These are phyloP conservation scores for Xyrauchen texanus DNA, from an alignment of 2,113 vertebrate species.

Conservation along the genomic window DNA sequence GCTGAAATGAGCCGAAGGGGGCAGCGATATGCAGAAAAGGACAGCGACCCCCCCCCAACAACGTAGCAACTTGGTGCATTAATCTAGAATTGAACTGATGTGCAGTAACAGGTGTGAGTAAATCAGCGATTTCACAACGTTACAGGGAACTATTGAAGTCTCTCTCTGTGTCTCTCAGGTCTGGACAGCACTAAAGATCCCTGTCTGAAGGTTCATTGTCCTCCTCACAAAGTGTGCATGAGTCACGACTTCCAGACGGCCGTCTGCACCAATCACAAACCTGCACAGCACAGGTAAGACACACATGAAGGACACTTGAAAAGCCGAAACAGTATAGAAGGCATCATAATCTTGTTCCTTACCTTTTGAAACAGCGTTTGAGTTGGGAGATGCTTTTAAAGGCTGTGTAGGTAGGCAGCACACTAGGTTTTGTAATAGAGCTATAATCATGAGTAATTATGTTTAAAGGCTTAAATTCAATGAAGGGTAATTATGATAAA, in stretches of 20 bases:
- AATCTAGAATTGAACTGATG: too few relatives aligned
- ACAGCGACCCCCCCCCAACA: too few relatives aligned
- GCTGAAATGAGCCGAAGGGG: too few relatives aligned
- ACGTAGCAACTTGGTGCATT: too few relatives aligned
- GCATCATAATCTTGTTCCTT: too few relatives aligned
- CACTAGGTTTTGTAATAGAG: neutral
- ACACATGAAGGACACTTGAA: conserved; percentile 6
- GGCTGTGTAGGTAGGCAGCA: too few relatives aligned
- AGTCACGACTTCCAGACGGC: conserved; percentile 91
- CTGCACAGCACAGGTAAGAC: conserved; percentile 86
- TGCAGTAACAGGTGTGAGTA: too few relatives aligned
- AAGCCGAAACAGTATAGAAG: neutral
- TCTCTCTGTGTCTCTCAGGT: conserved; percentile 68
- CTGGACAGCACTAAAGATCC: conserved; percentile 91
- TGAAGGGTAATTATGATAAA: neutral
- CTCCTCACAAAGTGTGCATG: conserved; percentile 89
- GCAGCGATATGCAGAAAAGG: too few relatives aligned
- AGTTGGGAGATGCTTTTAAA: too few relatives aligned
- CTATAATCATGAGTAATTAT: neutral
- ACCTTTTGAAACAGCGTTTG: too few relatives aligned
- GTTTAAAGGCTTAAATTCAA: too few relatives aligned
- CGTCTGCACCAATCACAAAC: conserved; percentile 87
- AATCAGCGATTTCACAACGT: too few relatives aligned
- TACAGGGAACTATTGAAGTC: conserved; percentile 24
- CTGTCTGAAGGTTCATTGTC: conserved; percentile 91